A percentile compares a stretch with the other conserved stretches of the same genome.
These are phyloP conservation scores for Bombyx mandarina DNA, from an alignment of 1,140 invertebrate species.

Conservation along the genomic window DNA sequence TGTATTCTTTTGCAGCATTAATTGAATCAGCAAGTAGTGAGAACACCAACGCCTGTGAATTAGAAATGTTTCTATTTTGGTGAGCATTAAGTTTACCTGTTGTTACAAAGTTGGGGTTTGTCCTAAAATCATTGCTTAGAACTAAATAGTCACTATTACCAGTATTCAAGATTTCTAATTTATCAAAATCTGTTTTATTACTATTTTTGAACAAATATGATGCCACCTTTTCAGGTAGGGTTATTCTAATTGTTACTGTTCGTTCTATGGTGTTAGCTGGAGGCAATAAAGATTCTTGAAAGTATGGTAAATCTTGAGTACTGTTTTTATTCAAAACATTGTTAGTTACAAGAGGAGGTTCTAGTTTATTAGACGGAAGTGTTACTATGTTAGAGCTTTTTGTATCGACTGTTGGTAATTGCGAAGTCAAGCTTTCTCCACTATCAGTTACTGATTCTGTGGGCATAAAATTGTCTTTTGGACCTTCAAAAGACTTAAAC, in stretches of 20 bases:
- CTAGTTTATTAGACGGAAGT: constrained; percentile 37
- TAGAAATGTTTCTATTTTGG: constrained; percentile 50
- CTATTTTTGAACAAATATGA: constrained; percentile 43
- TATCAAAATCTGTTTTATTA: constrained; percentile 30
- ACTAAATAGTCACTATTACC: constrained; percentile 55
- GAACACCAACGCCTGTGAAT: constrained; percentile 60
- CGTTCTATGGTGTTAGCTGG: constrained; percentile 44
- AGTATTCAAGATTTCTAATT: constrained; percentile 56
- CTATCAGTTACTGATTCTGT: constrained; percentile 25
- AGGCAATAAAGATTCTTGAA: constrained; percentile 34
- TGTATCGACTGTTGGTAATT: constrained; percentile 10
- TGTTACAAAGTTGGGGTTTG: constrained; percentile 30
- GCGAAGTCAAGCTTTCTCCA: constrained; percentile 35
- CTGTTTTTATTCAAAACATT: constrained; percentile 27
- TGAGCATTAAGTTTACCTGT: constrained; percentile 43
- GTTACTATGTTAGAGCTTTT: constrained; percentile 34
- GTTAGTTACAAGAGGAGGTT: constrained; percentile 37
- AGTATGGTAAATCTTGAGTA: constrained; percentile 44
- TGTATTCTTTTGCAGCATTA: constrained; percentile 53
- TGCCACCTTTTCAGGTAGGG: constrained; percentile 55
- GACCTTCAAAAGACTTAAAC: constrained; percentile 23
- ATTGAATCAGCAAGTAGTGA: constrained; percentile 56
- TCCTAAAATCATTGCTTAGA: constrained; percentile 38
- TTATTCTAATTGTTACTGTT: constrained; percentile 60
- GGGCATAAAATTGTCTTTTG: constrained; percentile 27